phyloP scores from a whole-genome alignment of 2,797 vertebrate species.

The Denticeps clupeoides region DNA sequence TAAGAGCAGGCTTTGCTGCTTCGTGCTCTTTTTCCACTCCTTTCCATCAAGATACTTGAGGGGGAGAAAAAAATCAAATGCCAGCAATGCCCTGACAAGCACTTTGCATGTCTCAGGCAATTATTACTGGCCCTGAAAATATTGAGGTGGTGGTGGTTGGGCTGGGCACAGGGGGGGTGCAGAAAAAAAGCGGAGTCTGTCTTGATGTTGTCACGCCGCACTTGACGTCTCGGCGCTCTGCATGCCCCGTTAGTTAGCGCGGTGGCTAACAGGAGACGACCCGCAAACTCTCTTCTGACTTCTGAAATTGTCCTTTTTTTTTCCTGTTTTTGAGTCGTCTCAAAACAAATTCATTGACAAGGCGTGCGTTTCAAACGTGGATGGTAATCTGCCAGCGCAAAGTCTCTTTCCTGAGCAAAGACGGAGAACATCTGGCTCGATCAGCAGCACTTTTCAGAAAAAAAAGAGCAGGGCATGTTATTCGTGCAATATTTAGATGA shows the following conservation, averaged over 20 bases:
- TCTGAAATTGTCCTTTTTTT: too few species aligned
- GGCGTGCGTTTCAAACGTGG: conserved; percentile 15
- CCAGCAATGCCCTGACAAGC: not conserved
- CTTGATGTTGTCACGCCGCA: not conserved
- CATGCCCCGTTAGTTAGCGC: not conserved
- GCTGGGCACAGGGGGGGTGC: too few species aligned
- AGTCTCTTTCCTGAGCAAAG: conserved; percentile 39
- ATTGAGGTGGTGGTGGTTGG: too few species aligned
- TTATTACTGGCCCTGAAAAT: too few species aligned
- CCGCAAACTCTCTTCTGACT: not conserved
- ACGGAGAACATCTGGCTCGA: conserved; percentile 49
- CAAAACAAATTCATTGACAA: too few species aligned
- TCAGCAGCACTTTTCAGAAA: conserved; percentile 38
- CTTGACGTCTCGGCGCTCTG: not conserved
- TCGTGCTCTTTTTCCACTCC: conserved; percentile 5
- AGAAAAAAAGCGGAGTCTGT: too few species aligned
- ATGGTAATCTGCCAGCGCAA: conserved; percentile 35
- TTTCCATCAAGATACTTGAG: not conserved
- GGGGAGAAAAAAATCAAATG: not conserved
- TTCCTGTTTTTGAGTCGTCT: too few species aligned
- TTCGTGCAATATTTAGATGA: conserved; percentile 63
- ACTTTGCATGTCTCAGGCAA: not conserved
- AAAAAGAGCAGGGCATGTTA: conserved; percentile 50
- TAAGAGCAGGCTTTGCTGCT: too few species aligned
- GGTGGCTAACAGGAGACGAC: not conserved